Evolutionary conservation across 1,140 invertebrate genomes (phyloP).

Genomic region (Chymomyza costata): DNA sequence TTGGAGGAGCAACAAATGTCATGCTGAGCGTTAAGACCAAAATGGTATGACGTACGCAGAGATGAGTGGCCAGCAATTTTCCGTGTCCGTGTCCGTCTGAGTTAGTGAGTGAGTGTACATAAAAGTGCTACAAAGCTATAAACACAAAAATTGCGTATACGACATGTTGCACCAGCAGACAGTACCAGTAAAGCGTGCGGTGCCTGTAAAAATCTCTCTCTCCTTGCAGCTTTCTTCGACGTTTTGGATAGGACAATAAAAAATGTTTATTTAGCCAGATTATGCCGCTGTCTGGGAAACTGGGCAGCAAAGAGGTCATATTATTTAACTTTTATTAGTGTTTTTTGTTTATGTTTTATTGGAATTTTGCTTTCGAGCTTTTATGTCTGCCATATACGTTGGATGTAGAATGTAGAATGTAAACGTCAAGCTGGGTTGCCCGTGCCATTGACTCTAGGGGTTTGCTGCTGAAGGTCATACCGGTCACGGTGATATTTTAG

Average conservation of each 20-base stretch:
- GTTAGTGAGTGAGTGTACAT: slow-evolving; percentile 12
- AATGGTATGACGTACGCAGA: slow-evolving; percentile 1
- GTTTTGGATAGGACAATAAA: slow-evolving; percentile 49
- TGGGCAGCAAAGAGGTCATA: slow-evolving; percentile 35
- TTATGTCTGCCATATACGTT: slow-evolving; percentile 51
- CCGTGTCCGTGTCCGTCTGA: too few species aligned
- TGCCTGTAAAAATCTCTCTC: slow-evolving; percentile 36
- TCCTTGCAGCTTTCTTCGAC: too few species aligned
- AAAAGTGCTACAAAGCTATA: slow-evolving; percentile 47
- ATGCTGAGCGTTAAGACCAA: slow-evolving; percentile 24
- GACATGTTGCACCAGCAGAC: slow-evolving; percentile 44
- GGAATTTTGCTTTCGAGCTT: slow-evolving; percentile 26
- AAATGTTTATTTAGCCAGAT: slow-evolving; percentile 40
- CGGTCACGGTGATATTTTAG: slow-evolving; percentile 44
- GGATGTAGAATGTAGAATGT: slow-evolving; percentile 22
- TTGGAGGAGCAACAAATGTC: slow-evolving; percentile 26
- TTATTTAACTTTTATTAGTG: slow-evolving; percentile 51
- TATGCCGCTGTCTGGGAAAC: slow-evolving; percentile 1
- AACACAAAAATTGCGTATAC: slow-evolving; percentile 50
- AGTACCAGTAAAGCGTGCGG: slow-evolving; percentile 1
- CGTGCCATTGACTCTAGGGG: too few species aligned
- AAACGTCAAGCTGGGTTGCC: slow-evolving; percentile 12
- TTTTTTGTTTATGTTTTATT: slow-evolving; percentile 30
- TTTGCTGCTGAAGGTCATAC: slow-evolving; percentile 37
- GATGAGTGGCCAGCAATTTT: too few species aligned